Evolutionary conservation across 2,888 invertebrate genomes (phyloP).

Genomic region (Oscheius sp.): DNA sequence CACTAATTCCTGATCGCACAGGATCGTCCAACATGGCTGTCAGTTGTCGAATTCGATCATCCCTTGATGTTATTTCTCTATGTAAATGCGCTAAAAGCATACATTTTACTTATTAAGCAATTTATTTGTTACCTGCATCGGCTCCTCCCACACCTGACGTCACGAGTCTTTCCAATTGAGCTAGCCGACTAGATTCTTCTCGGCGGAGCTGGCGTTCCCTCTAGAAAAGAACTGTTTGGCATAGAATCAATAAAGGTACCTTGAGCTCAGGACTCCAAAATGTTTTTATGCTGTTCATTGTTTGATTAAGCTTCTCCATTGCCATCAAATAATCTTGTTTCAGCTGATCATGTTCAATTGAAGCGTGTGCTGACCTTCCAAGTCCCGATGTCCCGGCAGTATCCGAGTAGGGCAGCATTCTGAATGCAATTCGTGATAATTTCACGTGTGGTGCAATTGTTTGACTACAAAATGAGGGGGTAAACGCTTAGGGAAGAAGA

Average conservation of each 20-base stretch:
- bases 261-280: constrained; percentile 99
- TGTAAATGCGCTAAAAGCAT: constrained; percentile 48
- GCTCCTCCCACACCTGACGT: neutral
- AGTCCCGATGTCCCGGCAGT: constrained; percentile 6
- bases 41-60: constrained; percentile 48
- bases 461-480: neutral
- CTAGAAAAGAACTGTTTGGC: constrained; percentile 22
- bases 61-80: constrained; percentile 42
- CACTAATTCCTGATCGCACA: neutral
- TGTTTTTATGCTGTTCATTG: constrained; percentile 98
- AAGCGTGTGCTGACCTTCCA: constrained; percentile 11
- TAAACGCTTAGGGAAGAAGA: neutral
- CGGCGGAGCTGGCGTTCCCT: constrained; percentile 52
- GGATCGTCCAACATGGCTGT: constrained; percentile 30
- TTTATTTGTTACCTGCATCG: neutral
- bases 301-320: constrained; percentile 65
- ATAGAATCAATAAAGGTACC: constrained; percentile 50
- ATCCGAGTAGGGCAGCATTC: constrained; percentile 2
- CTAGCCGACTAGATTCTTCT: constrained; percentile 50
- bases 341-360: constrained; percentile 38
- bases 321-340: constrained; percentile 56
- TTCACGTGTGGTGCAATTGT: neutral
- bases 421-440: neutral
- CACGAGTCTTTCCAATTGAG: constrained; percentile 46
- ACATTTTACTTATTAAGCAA: neutral